A percentile compares a stretch with the other conserved stretches of the same genome.
These are phyloP conservation scores for Melipona beecheii DNA, from an alignment of 2,888 invertebrate genomes.

Conservation along the genomic window DNA sequence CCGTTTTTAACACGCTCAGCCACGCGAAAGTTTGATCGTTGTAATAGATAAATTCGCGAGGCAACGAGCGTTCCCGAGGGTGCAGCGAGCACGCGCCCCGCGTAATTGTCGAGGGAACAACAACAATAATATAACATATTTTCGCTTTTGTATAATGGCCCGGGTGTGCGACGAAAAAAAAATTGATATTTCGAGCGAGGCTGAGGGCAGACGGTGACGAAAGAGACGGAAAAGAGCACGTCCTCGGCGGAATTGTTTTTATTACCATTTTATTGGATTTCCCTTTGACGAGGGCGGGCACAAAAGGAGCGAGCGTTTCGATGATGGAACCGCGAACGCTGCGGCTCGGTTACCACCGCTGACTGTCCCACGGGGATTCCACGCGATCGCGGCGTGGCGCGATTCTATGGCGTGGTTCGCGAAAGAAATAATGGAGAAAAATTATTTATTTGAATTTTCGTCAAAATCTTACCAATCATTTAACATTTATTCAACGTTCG, in stretches of 20 bases:
- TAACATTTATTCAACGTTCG: too few species aligned
- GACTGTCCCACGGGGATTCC: constrained; percentile 19
- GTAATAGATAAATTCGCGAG: too few species aligned
- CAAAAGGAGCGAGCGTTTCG: constrained; percentile 42
- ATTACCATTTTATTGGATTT: constrained; percentile 59
- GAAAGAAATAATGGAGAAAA: too few species aligned
- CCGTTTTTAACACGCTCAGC: too few species aligned
- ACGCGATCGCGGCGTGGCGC: background rate
- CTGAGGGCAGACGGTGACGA: background rate
- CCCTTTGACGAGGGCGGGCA: constrained; percentile 39
- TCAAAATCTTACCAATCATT: too few species aligned
- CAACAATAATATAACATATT: too few species aligned
- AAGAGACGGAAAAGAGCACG: background rate
- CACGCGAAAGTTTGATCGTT: too few species aligned
- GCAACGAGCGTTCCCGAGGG: too few species aligned
- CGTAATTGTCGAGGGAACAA: too few species aligned
- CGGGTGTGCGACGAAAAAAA: background rate
- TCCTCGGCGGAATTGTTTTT: constrained; percentile 46
- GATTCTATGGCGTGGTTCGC: too few species aligned
- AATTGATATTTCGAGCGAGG: background rate
- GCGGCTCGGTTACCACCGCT: background rate
- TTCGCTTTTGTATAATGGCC: background rate
- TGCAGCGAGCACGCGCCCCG: too few species aligned
- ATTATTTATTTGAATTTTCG: too few species aligned
- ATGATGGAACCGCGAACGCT: constrained; percentile 40